Conservation (phyloP, 2,113 vertebrate genomes). For the Sinocyclocheilus grahami region DNA sequence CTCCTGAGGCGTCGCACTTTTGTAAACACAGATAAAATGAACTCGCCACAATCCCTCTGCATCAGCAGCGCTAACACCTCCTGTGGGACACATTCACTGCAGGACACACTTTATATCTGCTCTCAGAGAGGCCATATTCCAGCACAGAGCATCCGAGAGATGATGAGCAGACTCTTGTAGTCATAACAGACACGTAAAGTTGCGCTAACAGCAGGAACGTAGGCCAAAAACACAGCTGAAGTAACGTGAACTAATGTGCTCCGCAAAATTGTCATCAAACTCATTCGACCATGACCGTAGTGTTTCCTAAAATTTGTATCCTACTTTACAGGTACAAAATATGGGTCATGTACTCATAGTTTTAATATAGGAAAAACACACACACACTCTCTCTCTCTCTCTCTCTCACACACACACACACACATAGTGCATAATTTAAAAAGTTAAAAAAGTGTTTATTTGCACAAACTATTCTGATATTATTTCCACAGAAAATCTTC, state of each 20-base stretch:
- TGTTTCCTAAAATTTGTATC: background rate
- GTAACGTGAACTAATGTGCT: background rate
- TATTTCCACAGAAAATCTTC: too few relatives aligned
- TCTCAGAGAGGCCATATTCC: background rate
- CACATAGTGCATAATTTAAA: too few relatives aligned
- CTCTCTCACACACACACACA: too few relatives aligned
- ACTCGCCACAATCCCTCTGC: background rate
- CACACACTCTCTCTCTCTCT: too few relatives aligned
- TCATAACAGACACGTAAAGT: background rate
- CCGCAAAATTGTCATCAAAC: background rate
- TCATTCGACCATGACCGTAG: background rate
- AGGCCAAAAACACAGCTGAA: background rate
- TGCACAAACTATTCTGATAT: background rate
- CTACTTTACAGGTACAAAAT: too few relatives aligned
- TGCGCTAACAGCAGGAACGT: background rate
- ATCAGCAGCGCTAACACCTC: background rate
- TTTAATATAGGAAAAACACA: too few relatives aligned
- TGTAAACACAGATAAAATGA: conserved; percentile 13
- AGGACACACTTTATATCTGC: background rate
- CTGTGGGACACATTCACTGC: conserved; percentile 12
- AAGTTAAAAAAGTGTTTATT: too few relatives aligned
- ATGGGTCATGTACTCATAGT: too few relatives aligned
- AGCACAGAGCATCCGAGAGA: background rate
- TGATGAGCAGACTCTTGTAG: background rate
- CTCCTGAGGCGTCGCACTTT: background rate